These are phyloP conservation scores for Hydrotaea diabolus DNA, from an alignment of 2,888 invertebrate genomes.

Conservation along the genomic window DNA sequence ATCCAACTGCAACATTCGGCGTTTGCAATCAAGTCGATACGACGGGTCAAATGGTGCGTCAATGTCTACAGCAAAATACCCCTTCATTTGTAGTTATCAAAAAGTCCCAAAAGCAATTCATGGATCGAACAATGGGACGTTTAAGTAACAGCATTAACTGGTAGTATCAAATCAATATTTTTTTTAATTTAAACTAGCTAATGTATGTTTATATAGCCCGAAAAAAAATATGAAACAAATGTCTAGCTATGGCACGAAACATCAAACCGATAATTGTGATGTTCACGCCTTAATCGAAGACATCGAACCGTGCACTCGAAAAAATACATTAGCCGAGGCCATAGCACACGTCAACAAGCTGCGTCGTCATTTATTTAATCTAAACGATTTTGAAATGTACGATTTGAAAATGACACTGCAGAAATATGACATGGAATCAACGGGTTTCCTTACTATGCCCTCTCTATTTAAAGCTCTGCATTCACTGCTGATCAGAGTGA, in stretches of 20 bases:
- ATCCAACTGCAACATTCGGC: slow-evolving; percentile 69
- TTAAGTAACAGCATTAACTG: slow-evolving; percentile 72
- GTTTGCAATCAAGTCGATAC: slow-evolving; percentile 59
- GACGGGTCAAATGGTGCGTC: slow-evolving; percentile 71
- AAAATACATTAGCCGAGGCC: slow-evolving; percentile 65
- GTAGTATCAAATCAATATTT: slow-evolving; percentile 65
- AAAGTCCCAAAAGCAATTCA: slow-evolving; percentile 72
- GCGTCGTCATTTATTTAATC: slow-evolving; percentile 71
- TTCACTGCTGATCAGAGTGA: slow-evolving; percentile 68
- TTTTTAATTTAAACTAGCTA: neutral
- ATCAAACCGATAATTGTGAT: slow-evolving; percentile 63
- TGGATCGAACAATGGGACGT: slow-evolving; percentile 70
- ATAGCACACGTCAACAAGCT: slow-evolving; percentile 71
- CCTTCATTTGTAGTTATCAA: slow-evolving; percentile 72
- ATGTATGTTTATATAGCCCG: no score
- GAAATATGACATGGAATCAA: slow-evolving; percentile 68
- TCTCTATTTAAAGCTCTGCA: slow-evolving; percentile 69
- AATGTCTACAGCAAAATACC: slow-evolving; percentile 68
- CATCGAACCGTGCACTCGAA: slow-evolving; percentile 67
- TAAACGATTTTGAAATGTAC: slow-evolving; percentile 70
- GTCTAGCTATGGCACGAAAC: slow-evolving; percentile 68
- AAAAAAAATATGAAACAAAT: slow-evolving; percentile 45
- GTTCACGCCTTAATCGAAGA: slow-evolving; percentile 72
- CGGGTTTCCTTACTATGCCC: slow-evolving; percentile 67
- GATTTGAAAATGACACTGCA: slow-evolving; percentile 70